A percentile compares a stretch with the other conserved stretches of the same genome.
These are phyloP conservation scores for Orius insidiosus DNA, from an alignment of 1,140 invertebrate species.

Conservation along the genomic window DNA sequence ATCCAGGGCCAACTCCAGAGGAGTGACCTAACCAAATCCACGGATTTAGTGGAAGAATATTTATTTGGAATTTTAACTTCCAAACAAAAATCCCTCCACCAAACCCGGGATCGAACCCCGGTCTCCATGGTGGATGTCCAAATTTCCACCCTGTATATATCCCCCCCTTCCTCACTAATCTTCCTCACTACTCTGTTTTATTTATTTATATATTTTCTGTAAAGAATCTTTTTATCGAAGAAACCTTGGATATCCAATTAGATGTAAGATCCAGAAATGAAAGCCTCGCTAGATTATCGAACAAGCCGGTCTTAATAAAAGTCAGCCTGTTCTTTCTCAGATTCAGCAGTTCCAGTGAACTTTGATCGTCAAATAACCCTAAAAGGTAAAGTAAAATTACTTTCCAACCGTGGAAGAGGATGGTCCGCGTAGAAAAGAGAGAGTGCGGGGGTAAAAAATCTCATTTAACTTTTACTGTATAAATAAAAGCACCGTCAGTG, in stretches of 20 bases:
- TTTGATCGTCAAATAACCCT: conserved; percentile 34
- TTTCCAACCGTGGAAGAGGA: too few relatives aligned
- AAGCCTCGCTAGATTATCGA: conserved; percentile 32
- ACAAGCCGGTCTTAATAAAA: conserved; percentile 34
- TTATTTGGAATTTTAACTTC: neutral
- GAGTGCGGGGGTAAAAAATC: too few relatives aligned
- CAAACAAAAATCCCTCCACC: too few relatives aligned
- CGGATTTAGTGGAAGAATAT: neutral
- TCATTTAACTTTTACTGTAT: too few relatives aligned
- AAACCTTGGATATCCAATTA: conserved; percentile 32
- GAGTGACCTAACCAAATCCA: neutral
- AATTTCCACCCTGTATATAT: too few relatives aligned
- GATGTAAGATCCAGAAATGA: conserved; percentile 36
- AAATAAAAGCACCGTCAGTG: too few relatives aligned
- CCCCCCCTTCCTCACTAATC: too few relatives aligned
- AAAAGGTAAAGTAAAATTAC: too few relatives aligned
- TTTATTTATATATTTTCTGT: neutral
- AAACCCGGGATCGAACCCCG: too few relatives aligned
- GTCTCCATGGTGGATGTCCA: too few relatives aligned
- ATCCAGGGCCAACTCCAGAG: neutral
- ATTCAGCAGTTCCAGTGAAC: conserved; percentile 25
- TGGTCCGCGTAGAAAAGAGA: too few relatives aligned
- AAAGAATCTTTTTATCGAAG: neutral
- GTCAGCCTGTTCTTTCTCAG: conserved; percentile 34
- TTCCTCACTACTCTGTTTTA: too few relatives aligned